Conservation (phyloP, 2,113 vertebrate species). For the Theristicus caerulescens region DNA sequence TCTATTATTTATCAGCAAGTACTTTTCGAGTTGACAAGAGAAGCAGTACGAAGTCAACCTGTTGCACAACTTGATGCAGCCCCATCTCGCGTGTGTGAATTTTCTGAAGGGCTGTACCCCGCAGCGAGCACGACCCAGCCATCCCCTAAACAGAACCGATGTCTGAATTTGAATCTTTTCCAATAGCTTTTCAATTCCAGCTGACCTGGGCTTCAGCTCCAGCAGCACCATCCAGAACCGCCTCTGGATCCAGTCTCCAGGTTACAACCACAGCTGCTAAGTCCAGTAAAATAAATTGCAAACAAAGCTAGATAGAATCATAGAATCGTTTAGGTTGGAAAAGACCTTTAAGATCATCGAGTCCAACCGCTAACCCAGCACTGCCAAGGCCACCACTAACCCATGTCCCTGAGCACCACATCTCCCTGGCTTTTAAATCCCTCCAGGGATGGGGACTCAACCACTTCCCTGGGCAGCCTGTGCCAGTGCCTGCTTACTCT, state of each 20-base stretch:
- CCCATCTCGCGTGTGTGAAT: not conserved
- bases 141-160: not conserved
- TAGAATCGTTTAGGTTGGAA: too few species aligned
- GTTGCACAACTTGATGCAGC: not conserved
- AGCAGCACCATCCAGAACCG: not conserved
- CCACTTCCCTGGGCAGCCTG: too few species aligned
- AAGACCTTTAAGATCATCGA: too few species aligned
- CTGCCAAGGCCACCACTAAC: too few species aligned
- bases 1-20: constrained; percentile 45
- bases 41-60: not conserved
- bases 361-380: too few species aligned
- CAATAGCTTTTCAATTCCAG: not conserved
- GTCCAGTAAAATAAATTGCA: accelerated
- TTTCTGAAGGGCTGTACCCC: not conserved
- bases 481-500: too few species aligned
- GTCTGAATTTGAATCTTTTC: not conserved
- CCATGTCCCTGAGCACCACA: too few species aligned
- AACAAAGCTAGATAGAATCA: not conserved
- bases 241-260: not conserved
- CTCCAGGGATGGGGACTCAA: too few species aligned
- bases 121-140: accelerated
- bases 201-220: not conserved
- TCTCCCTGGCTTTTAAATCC: too few species aligned
- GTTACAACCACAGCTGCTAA: not conserved
- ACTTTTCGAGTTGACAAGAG: not conserved